Percentiles rank a stretch among this genome's conserved stretches.
Conservation (phyloP, 2,797 vertebrate genomes). For the Hippopotamyrus pictus region DNA sequence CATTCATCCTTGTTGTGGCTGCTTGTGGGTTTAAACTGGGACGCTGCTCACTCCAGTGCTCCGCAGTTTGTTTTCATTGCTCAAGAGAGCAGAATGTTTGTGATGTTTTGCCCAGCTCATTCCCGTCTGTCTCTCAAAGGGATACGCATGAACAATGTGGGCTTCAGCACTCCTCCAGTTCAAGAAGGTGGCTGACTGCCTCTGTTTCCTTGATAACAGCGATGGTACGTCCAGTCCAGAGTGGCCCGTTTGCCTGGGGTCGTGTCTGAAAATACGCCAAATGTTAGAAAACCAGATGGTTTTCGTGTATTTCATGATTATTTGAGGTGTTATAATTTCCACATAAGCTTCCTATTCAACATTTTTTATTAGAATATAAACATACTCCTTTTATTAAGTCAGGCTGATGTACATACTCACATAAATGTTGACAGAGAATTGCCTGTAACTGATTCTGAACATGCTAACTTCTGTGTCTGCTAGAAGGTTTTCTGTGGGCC, state of each 20-base stretch:
- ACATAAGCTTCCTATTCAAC: background rate
- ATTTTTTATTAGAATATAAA: background rate
- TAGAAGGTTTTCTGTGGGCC: background rate
- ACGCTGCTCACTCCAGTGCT: constrained; percentile 46
- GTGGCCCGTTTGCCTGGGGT: background rate
- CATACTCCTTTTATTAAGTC: background rate
- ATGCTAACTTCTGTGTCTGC: background rate
- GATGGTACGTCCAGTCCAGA: background rate
- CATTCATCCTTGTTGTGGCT: constrained; percentile 46
- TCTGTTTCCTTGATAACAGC: background rate
- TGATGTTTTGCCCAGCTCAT: constrained; percentile 50
- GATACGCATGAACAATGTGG: background rate
- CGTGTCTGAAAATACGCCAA: background rate
- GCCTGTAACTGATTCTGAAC: background rate
- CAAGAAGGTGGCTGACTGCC: background rate
- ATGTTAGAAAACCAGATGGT: background rate
- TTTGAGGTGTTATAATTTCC: background rate
- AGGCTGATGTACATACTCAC: too few relatives aligned
- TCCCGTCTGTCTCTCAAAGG: background rate
- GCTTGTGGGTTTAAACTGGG: constrained; percentile 53
- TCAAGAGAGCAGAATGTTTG: constrained; percentile 59
- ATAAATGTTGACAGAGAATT: background rate
- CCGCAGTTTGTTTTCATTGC: constrained; percentile 60
- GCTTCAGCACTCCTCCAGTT: background rate
- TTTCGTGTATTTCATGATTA: background rate